These are phyloP conservation scores for Mimas tiliae DNA, from an alignment of 2,888 invertebrate genomes.

Conservation along the genomic window DNA sequence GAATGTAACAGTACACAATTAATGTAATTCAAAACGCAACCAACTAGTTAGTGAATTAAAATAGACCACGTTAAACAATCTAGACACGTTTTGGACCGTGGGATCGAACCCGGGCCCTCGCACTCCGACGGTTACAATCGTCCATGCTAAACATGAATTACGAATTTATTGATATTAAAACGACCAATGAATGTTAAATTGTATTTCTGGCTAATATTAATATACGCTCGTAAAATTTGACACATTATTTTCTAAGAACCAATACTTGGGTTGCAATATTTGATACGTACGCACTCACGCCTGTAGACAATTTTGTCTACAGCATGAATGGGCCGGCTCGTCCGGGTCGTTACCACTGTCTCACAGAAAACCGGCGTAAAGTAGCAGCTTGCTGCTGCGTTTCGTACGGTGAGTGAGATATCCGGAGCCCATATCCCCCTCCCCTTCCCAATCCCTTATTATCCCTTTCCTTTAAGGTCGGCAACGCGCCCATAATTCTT, in stretches of 20 bases:
- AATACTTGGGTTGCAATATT: background rate
- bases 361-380: no score
- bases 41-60: slow-evolving; percentile 32
- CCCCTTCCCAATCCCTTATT: no score
- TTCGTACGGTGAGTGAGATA: no score
- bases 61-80: slow-evolving; percentile 15
- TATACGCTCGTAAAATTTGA: background rate
- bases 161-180: slow-evolving; percentile 16
- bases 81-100: slow-evolving; percentile 16
- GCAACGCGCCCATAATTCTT: no score
- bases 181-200: background rate
- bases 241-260: background rate
- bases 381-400: no score
- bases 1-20: slow-evolving; percentile 19
- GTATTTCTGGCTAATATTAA: background rate
- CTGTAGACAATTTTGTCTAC: no score
- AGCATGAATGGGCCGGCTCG: no score
- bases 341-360: no score
- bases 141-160: slow-evolving; percentile 5
- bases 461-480: no score
- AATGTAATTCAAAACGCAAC: slow-evolving; percentile 41
- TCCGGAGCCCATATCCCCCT: no score
- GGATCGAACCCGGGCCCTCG: slow-evolving; percentile 18
- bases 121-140: slow-evolving; percentile 1
- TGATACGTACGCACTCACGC: no score